Base-by-base conservation (phyloP, 2,888 invertebrate genomes). In the Tholera decimalis region DNA sequence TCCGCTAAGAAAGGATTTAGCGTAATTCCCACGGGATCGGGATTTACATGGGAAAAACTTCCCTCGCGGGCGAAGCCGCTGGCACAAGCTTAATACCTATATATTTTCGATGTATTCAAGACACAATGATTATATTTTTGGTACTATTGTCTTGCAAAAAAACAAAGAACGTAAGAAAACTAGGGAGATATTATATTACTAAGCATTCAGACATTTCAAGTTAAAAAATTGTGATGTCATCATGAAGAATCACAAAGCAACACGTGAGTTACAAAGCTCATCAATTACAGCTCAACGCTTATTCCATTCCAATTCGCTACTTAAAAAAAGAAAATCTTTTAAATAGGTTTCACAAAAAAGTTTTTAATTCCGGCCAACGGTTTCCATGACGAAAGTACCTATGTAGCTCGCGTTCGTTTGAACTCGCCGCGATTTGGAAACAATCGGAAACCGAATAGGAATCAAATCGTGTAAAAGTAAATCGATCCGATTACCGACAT, bases 401-500 rank as follows among this genome's bases (percentile, higher is more conserved):
- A 77, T 79, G 85, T 83, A 77, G 79, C 85, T 77, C 63, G 83
- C 83, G 67, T 77, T 66, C 86, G 82, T 92, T 91, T 93, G 89
- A 91, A 83, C 80, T 82, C 63, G 83, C 89, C 92, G 90, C 84
- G 77, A 74, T 75, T 85, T 82, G 85, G 85, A 85, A 87, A 87
- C 89, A 90, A 90, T 90, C 86, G 89, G 79, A 81, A 85, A 87
- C 84, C 85, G 84, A 89, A 89, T 91, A 89, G 88, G 89, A 91
- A 90, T 82, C 91, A 90, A 88, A 91, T 89, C 89, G 87, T 82
- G 79, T 83, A 82, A 84, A 86, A 85, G 85, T 87, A 86, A 90
- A 89, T 89, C 91, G 89, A 88, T 89, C 84, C 86, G 86, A 92
- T 91, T 89, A 90, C 88, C 78, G 82, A 83, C 80, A 90, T 92